Evolutionary conservation across 2,797 vertebrate species (phyloP), one percentile per base, ranked within the genome.

Genomic region (Pseudomugil gertrudae): DNA sequence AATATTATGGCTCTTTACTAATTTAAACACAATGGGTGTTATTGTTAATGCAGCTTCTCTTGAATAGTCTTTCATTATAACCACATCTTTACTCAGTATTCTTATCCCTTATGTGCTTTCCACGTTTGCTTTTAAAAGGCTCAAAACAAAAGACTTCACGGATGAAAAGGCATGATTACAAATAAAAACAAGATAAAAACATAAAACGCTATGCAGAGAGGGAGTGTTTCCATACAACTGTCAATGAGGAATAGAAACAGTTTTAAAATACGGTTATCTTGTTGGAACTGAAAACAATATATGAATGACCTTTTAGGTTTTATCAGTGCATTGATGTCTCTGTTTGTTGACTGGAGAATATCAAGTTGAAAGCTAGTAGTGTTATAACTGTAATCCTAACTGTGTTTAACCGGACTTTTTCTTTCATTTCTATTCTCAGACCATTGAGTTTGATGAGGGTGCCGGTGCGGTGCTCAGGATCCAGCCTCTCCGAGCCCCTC

Each of bases 391-490:
- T 40, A 47, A 36, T 50, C 45, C 43, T 23, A 30, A 17, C 50
- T 60, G 24, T 36, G n/a, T 52, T 9, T 50, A 30, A 66, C 33
- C 43, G 17, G 17, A 57, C 47, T 50, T 19, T 13, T 1, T 45
- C 45, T 33, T 5, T 10, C 54, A 26, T 45, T 76, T 67, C 51
- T 4, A 33, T 55, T 65, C 13, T 43, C 89, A 99, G 97, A 98
- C 96, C 0, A 98, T 99, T 7, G 98, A 99, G 74, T 99, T 99
- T 66, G 98, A 99, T 3, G 97, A 98, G 79, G 96, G 96, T 0
- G 96, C 98, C 0, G 98, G 98, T 0, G 97, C 98, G 0, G 98
- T 99, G 0, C 84, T 99, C 68, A 91, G 98, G 76, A 99, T 99
- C 90, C 97, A 99, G 92, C 98, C 98, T 0, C 95, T 99, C 2